Percentiles rank a stretch among this genome's conserved stretches.
phyloP scores from a whole-genome alignment of 1,140 invertebrate genomes.

The Orchestia grillus region DNA sequence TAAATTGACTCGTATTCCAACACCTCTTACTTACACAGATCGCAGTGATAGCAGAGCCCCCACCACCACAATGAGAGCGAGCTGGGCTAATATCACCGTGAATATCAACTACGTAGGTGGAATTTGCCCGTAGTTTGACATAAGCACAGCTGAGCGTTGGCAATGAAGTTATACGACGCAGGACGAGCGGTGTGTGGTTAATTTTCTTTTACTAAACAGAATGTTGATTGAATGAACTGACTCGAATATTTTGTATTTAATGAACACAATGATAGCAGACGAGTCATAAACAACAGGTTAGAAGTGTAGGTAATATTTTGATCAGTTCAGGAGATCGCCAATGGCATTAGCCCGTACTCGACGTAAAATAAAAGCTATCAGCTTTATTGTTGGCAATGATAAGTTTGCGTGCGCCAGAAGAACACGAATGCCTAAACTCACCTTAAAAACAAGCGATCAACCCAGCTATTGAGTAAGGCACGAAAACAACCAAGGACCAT shows the following conservation, averaged over 20 bases:
- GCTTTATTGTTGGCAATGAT: slow-evolving; percentile 8
- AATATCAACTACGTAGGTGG: background rate
- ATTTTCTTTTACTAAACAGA: background rate
- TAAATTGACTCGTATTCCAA: background rate
- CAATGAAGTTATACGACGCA: background rate
- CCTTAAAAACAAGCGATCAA: background rate
- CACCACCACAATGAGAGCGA: background rate
- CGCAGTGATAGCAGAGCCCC: background rate
- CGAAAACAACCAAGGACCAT: background rate
- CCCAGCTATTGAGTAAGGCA: background rate
- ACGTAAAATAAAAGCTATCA: background rate
- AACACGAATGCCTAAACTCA: background rate
- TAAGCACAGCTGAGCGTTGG: background rate
- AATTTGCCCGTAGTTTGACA: background rate
- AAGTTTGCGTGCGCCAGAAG: background rate
- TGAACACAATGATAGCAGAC: background rate
- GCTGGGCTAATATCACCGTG: background rate
- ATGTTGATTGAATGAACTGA: background rate
- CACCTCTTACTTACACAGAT: background rate
- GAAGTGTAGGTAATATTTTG: slow-evolving; percentile 1
- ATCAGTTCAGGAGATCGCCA: background rate
- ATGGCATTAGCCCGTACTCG: background rate
- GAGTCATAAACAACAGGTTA: background rate
- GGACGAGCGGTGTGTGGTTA: background rate
- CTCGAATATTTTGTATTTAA: background rate